These are phyloP conservation scores for Gadopsis bispinosus DNA, from an alignment of 2,797 vertebrate genomes.

Conservation along the genomic window DNA sequence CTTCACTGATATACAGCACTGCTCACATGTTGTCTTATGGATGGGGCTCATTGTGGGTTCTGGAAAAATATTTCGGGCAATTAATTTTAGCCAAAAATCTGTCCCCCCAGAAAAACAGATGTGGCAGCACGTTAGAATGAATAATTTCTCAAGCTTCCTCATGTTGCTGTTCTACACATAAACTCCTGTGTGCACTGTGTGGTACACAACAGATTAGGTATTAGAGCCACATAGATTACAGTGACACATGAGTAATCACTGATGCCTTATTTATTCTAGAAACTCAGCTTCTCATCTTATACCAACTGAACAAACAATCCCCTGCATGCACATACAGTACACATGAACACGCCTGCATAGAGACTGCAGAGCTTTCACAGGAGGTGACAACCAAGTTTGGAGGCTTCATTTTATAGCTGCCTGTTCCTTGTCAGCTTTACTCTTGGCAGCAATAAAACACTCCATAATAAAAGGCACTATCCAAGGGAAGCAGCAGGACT, in stretches of 20 bases:
- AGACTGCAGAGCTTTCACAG: conserved; percentile 71
- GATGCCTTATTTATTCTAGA: conserved; percentile 70
- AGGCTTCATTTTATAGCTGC: conserved; percentile 84
- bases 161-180: conserved; percentile 50
- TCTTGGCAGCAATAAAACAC: conserved; percentile 85
- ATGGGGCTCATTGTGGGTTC: conserved; percentile 48
- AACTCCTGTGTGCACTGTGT: conserved; percentile 50
- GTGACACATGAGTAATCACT: conserved; percentile 73
- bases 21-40: conserved; percentile 47
- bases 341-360: conserved; percentile 50
- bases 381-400: conserved; percentile 79
- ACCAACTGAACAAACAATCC: conserved; percentile 60
- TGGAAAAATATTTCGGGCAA: conserved; percentile 67
- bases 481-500: conserved; percentile 78
- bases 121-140: conserved; percentile 80
- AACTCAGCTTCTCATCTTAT: conserved; percentile 53
- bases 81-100: conserved; percentile 68
- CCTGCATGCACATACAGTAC: conserved; percentile 46
- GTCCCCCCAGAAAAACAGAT: conserved; percentile 75
- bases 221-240: conserved; percentile 71
- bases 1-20: conserved; percentile 50
- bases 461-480: conserved; percentile 85
- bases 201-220: conserved; percentile 70
- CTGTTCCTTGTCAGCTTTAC: conserved; percentile 84
- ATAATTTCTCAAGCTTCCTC: conserved; percentile 66